A percentile compares a stretch with the other conserved stretches of the same genome.
These are phyloP conservation scores for Danaus chrysippus DNA, from an alignment of 2,888 invertebrate species.

Conservation along the genomic window DNA sequence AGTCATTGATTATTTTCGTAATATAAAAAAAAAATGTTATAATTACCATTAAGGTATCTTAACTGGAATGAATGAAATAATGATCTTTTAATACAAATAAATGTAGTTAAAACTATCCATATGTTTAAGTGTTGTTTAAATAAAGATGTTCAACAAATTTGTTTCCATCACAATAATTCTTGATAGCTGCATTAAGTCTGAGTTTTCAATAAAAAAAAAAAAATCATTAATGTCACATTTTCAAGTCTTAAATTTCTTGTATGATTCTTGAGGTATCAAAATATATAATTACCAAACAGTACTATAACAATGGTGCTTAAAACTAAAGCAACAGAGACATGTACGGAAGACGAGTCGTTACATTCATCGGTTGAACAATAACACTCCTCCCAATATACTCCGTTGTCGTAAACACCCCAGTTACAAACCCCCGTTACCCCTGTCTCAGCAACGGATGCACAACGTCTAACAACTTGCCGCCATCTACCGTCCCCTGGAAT, in stretches of 20 bases:
- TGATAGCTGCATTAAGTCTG: no score
- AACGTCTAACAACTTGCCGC: conserved; percentile 93
- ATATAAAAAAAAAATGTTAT: no score
- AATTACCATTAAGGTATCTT: no score
- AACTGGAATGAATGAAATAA: no score
- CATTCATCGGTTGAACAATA: conserved; percentile 96
- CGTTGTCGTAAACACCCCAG: conserved; percentile 97
- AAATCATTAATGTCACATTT: neutral
- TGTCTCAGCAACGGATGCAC: conserved; percentile 93
- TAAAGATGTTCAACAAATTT: no score
- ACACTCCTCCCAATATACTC: conserved; percentile 98
- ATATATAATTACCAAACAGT: conserved; percentile 12
- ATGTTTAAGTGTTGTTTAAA: no score
- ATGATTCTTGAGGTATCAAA: neutral
- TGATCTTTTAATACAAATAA: no score
- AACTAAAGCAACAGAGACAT: conserved; percentile 44
- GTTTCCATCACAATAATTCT: no score
- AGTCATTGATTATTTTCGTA: no score
- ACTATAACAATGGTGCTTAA: conserved; percentile 32
- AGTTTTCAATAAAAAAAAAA: no score
- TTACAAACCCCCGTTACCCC: conserved; percentile 97
- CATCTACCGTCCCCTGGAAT: conserved; percentile 94
- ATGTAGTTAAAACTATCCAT: no score
- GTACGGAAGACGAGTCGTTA: conserved; percentile 72
- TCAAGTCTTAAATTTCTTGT: neutral